phyloP scores from a whole-genome alignment of 2,113 vertebrate species.

The Mesembrinibis cayennensis region DNA sequence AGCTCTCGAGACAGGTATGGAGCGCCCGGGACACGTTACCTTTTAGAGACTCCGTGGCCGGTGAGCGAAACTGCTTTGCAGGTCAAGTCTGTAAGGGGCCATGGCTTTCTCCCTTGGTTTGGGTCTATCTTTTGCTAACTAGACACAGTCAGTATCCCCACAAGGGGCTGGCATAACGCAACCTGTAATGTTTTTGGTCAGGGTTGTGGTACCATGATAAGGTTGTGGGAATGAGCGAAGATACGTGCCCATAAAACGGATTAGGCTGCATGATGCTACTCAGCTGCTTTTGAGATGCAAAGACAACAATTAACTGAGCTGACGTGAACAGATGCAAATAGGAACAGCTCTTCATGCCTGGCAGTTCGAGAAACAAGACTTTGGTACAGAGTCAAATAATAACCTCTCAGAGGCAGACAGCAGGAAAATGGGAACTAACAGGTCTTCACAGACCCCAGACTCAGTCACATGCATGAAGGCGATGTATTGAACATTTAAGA shows the following conservation, averaged over 20 bases:
- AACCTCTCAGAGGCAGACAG: not conserved
- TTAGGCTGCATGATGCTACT: not conserved
- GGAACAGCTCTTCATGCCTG: not conserved
- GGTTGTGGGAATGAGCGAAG: not conserved
- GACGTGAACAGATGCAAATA: not conserved
- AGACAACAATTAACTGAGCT: slow-evolving; percentile 27
- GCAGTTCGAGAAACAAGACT: not conserved
- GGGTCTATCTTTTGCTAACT: not conserved
- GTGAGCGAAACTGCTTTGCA: not conserved
- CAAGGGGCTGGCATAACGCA: not conserved
- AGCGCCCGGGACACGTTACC: not conserved
- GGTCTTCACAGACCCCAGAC: not conserved
- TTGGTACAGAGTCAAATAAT: not conserved
- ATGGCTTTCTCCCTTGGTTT: not conserved
- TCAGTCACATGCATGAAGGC: not conserved
- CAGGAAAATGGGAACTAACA: not conserved
- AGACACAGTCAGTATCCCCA: not conserved
- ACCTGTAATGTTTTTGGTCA: not conserved
- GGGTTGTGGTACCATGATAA: not conserved
- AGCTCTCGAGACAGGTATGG: not conserved
- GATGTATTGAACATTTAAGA: not conserved
- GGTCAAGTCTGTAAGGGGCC: not conserved
- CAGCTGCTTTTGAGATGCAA: slow-evolving; percentile 3
- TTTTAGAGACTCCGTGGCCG: not conserved
- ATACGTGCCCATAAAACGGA: not conserved